Conservation (phyloP, 92 coral and sea anemone genomes). For the Paragorgia papillata region DNA sequence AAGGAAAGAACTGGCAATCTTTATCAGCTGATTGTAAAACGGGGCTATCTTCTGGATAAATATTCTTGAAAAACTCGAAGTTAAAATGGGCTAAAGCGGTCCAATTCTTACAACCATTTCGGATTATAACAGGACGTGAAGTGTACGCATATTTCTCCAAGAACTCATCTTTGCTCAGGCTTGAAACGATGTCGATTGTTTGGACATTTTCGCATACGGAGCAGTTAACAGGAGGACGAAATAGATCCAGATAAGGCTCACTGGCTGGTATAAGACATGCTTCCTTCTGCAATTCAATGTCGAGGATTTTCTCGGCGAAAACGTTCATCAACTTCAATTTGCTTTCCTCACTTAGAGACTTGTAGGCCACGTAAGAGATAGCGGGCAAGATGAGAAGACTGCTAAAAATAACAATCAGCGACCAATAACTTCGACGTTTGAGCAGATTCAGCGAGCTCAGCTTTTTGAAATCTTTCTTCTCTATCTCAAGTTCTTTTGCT, state of each 20-base stretch:
- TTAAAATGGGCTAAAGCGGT: slow-evolving; percentile 77
- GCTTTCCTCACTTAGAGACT: slow-evolving; percentile 48
- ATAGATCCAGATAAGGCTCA: slow-evolving; percentile 78
- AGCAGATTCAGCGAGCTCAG: slow-evolving; percentile 64
- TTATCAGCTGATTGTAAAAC: slow-evolving; percentile 64
- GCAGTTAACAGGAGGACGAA: slow-evolving; percentile 97
- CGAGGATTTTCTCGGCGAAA: slow-evolving; percentile 63
- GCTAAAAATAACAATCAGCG: slow-evolving; percentile 31
- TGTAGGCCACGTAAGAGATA: slow-evolving; percentile 52
- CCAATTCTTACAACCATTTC: slow-evolving; percentile 84
- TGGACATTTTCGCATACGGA: slow-evolving; percentile 71
- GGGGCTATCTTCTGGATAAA: slow-evolving; percentile 82
- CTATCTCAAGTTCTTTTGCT: slow-evolving; percentile 79
- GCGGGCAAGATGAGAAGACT: slow-evolving; percentile 63
- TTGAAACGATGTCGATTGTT: slow-evolving; percentile 68
- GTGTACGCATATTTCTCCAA: slow-evolving; percentile 80
- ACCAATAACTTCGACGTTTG: slow-evolving; percentile 18
- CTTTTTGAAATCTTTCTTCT: slow-evolving; percentile 60
- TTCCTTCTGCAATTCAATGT: slow-evolving; percentile 77
- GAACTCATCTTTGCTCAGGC: slow-evolving; percentile 68
- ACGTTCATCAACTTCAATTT: slow-evolving; percentile 42
- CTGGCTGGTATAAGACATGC: slow-evolving; percentile 72
- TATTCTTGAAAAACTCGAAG: slow-evolving; percentile 80
- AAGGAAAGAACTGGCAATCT: slow-evolving; percentile 92
- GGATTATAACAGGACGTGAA: slow-evolving; percentile 80